These are phyloP conservation scores for Epinotia bilunana DNA, from an alignment of 2,888 invertebrate species.

Conservation along the genomic window DNA sequence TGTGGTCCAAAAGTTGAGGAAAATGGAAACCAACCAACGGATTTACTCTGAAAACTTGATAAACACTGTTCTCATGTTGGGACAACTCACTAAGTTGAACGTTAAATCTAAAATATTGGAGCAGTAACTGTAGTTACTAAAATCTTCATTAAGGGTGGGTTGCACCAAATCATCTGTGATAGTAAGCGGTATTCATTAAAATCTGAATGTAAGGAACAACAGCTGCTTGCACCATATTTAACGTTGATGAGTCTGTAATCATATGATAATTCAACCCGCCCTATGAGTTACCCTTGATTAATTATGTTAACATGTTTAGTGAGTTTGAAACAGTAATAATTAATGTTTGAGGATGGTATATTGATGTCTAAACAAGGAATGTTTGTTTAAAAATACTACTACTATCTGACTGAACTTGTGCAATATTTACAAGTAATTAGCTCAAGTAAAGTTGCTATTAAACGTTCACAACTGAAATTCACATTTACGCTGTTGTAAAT, in stretches of 20 bases:
- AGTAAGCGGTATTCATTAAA: too few relatives aligned
- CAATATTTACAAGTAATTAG: slow-evolving; percentile 31
- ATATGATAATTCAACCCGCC: too few relatives aligned
- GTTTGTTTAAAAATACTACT: slow-evolving; percentile 3
- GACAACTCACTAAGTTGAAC: slow-evolving; percentile 74
- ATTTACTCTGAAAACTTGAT: slow-evolving; percentile 81
- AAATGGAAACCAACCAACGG: slow-evolving; percentile 80
- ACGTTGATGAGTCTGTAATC: too few relatives aligned
- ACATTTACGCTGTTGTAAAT: not conserved
- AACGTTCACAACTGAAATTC: slow-evolving; percentile 1
- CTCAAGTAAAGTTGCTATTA: slow-evolving; percentile 2
- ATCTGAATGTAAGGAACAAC: too few relatives aligned
- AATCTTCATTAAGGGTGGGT: not conserved
- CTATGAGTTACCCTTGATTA: slow-evolving; percentile 29
- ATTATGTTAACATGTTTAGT: slow-evolving; percentile 16
- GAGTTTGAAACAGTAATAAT: slow-evolving; percentile 14
- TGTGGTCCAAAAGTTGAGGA: slow-evolving; percentile 77
- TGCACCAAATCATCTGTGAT: too few relatives aligned
- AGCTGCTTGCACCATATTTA: too few relatives aligned
- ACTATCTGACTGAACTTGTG: slow-evolving; percentile 38
- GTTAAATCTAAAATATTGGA: slow-evolving; percentile 73
- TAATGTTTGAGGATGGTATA: slow-evolving; percentile 9
- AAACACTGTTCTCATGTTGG: slow-evolving; percentile 80
- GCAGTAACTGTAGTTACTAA: slow-evolving; percentile 13
- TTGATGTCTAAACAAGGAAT: slow-evolving; percentile 19